Evolutionary conservation across 2,797 vertebrate genomes (phyloP).

Genomic region (Dendrocincla tyrannina): DNA sequence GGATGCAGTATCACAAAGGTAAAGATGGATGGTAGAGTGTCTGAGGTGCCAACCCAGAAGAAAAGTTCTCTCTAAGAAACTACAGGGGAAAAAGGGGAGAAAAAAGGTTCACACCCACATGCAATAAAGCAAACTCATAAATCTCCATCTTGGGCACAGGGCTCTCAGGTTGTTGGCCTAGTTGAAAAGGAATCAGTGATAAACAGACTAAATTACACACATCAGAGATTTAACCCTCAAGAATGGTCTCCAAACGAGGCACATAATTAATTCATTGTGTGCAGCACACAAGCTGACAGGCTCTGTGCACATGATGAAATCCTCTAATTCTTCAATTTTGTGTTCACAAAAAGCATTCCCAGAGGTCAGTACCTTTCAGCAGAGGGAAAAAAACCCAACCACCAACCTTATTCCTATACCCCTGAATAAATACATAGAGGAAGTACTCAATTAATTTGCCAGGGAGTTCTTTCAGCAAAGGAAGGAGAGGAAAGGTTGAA

Average conservation of each 20-base stretch:
- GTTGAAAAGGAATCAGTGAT: background rate
- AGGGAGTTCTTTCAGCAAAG: background rate
- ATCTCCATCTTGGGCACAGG: background rate
- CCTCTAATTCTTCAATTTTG: background rate
- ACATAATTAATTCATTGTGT: background rate
- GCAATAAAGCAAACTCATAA: background rate
- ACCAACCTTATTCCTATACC: background rate
- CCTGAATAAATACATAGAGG: background rate
- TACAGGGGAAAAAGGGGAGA: background rate
- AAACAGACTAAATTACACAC: background rate
- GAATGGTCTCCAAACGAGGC: background rate
- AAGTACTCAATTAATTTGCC: background rate
- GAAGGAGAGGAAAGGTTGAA: background rate
- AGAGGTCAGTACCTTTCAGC: background rate
- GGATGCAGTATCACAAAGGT: background rate
- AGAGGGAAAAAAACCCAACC: background rate
- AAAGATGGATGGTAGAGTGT: background rate
- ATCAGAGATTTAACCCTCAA: background rate
- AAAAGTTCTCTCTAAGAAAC: background rate
- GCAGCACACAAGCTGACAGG: background rate
- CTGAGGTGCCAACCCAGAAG: background rate
- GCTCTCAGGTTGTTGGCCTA: background rate
- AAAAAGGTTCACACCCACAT: background rate
- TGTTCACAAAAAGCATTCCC: background rate
- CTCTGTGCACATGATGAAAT: background rate